phyloP scores from a whole-genome alignment of 2,113 vertebrate species.

The Fukomys damarensis region DNA sequence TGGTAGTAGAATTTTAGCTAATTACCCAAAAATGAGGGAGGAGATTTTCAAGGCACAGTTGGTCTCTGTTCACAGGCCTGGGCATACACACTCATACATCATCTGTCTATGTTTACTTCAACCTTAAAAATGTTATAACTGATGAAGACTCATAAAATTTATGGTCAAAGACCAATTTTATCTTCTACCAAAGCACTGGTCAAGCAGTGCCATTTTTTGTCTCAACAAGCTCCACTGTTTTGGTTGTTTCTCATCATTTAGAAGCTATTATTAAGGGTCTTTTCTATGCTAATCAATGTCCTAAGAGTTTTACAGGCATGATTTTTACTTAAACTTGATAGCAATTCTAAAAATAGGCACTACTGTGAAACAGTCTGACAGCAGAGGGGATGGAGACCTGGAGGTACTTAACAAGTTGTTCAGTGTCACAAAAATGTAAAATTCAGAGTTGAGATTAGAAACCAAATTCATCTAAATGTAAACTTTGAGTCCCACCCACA shows the following conservation, averaged over 20 bases:
- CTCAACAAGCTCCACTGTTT: not conserved
- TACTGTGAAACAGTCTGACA: not conserved
- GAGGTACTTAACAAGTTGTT: not conserved
- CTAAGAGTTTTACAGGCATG: not conserved
- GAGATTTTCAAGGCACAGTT: not conserved
- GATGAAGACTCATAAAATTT: not conserved
- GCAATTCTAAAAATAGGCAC: not conserved
- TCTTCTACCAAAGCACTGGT: not conserved
- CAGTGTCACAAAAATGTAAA: not conserved
- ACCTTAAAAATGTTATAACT: not conserved
- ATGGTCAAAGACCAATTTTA: not conserved
- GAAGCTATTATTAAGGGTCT: not conserved
- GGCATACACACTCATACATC: not conserved
- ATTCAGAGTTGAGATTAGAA: not conserved
- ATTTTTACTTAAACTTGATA: slow-evolving; percentile 1
- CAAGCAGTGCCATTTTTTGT: not conserved
- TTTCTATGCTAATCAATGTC: not conserved
- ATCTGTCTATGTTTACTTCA: slow-evolving; percentile 19
- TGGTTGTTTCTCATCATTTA: not conserved
- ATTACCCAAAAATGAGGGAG: not conserved
- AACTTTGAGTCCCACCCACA: not conserved
- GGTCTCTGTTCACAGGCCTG: not conserved
- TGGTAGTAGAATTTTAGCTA: not conserved
- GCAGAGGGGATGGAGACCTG: not conserved
- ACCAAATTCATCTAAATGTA: not conserved